These are phyloP conservation scores for Triplophysa bombifrons DNA, from an alignment of 2,797 vertebrate genomes.

Conservation along the genomic window DNA sequence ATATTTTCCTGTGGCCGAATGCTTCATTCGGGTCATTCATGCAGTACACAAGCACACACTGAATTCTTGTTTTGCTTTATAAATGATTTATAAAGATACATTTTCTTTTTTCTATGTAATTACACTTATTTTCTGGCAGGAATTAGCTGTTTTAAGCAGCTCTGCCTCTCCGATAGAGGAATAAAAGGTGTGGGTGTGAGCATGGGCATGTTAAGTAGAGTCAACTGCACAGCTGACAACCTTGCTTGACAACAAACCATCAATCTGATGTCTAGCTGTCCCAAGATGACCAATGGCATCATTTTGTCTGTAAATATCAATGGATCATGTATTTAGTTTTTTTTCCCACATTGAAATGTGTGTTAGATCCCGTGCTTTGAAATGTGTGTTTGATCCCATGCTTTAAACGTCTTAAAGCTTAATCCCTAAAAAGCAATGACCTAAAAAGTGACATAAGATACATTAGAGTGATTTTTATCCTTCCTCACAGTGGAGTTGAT, in stretches of 20 bases:
- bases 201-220: background rate
- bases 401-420: background rate
- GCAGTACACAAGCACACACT: background rate
- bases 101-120: too few relatives aligned
- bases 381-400: background rate
- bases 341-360: background rate
- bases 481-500: constrained; percentile 34
- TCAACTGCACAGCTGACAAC: background rate
- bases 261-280: background rate
- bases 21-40: constrained; percentile 12
- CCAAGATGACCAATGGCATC: background rate
- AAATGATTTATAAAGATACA: too few relatives aligned
- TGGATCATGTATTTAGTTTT: background rate
- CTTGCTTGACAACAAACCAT: too few relatives aligned
- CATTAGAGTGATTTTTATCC: constrained; percentile 1
- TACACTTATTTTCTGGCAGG: too few relatives aligned
- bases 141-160: too few relatives aligned
- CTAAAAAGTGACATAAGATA: constrained; percentile 7
- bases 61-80: too few relatives aligned
- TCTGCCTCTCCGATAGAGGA: too few relatives aligned
- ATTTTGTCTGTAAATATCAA: background rate
- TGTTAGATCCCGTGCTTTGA: background rate
- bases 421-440: constrained; percentile 12
- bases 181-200: background rate
- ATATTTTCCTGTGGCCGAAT: constrained; percentile 22